Percentiles rank a stretch among this genome's conserved stretches.
Evolutionary conservation across 2,888 invertebrate genomes (phyloP).

Genomic region (Mamestra brassicae): DNA sequence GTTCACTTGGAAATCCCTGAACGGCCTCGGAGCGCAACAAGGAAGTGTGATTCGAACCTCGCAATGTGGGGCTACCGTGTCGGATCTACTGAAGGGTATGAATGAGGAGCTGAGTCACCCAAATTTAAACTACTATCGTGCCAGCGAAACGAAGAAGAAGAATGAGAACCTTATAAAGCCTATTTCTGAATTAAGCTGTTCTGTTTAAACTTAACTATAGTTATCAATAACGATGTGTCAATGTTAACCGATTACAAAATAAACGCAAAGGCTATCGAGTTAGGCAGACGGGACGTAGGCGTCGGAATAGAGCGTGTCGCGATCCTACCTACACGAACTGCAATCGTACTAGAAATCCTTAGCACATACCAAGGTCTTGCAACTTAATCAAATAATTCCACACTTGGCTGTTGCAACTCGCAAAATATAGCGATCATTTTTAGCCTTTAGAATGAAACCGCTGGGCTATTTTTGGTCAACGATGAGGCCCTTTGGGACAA

Average conservation of each 20-base stretch:
- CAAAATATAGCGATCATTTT: constrained; percentile 11
- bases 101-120: no score
- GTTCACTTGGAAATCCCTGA: no score
- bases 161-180: no score
- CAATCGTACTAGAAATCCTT: constrained; percentile 64
- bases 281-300: constrained; percentile 62
- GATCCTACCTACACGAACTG: constrained; percentile 66
- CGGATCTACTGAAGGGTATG: no score
- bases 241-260: constrained; percentile 58
- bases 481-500: constrained; percentile 48
- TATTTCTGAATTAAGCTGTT: background rate
- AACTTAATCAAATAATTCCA: constrained; percentile 46
- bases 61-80: no score
- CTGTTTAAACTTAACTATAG: background rate
- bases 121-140: no score
- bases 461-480: constrained; percentile 36
- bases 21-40: no score
- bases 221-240: constrained; percentile 15
- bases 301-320: constrained; percentile 52
- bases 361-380: constrained; percentile 60
- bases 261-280: constrained; percentile 60
- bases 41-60: no score
- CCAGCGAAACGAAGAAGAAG: no score
- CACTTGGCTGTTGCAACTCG: constrained; percentile 33
- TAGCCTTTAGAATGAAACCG: background rate